Evolutionary conservation across 2,113 vertebrate species (phyloP).

Genomic region (Nothoprocta pentlandii): DNA sequence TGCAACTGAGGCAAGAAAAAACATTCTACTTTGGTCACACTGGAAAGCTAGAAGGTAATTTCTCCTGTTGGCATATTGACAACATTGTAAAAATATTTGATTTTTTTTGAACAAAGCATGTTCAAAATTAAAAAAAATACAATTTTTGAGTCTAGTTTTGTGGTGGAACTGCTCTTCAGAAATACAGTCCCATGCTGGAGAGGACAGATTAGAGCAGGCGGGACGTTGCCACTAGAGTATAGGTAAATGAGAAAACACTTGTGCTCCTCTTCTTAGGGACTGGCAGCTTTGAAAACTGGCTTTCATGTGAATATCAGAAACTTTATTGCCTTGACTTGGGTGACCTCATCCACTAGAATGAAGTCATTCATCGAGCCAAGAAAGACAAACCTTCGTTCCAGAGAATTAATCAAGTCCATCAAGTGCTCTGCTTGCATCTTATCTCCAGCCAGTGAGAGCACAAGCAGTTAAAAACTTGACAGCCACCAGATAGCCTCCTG

Average conservation of each 20-base stretch:
- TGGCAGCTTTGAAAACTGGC: constrained; percentile 80
- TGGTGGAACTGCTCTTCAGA: constrained; percentile 3
- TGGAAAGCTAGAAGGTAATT: constrained; percentile 5
- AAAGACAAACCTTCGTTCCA: constrained; percentile 91
- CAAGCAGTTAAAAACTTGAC: constrained; percentile 85
- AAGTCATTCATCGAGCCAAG: constrained; percentile 90
- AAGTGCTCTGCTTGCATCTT: constrained; percentile 79
- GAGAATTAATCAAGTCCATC: constrained; percentile 93
- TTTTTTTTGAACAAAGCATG: neutral
- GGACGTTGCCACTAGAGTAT: neutral
- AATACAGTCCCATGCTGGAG: neutral
- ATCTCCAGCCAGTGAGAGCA: constrained; percentile 82
- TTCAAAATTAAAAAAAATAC: neutral
- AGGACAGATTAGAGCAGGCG: neutral
- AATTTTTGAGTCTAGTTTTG: neutral
- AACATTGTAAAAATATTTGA: constrained; percentile 40
- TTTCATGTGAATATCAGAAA: constrained; percentile 87
- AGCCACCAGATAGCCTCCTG: constrained; percentile 84
- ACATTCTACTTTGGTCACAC: neutral
- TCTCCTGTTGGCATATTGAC: constrained; percentile 41
- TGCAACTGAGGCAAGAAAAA: neutral
- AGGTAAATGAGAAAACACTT: constrained; percentile 75
- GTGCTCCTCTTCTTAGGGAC: constrained; percentile 67
- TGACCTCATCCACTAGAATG: constrained; percentile 92
- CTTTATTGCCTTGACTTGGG: constrained; percentile 89